Base-by-base conservation (phyloP, 2,888 invertebrate genomes). In the Drosophila meridiana region DNA sequence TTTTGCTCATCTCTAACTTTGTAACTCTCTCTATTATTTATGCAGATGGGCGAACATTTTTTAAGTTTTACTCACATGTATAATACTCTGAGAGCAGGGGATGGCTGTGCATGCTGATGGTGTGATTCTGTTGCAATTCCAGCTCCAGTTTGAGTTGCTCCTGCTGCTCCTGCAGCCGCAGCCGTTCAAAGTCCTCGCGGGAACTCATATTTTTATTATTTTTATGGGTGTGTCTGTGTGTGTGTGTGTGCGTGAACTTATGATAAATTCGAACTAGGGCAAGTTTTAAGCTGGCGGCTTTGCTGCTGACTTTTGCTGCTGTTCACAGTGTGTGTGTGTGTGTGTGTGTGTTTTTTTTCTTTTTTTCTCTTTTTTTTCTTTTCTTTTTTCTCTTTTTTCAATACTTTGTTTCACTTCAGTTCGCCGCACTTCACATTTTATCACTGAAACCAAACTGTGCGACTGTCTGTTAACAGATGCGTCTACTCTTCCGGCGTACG, bases 81-180 rank as follows among this genome's bases (percentile, higher is more conserved):
- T 92, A 92, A 70, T 92, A 92, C 30, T 93, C 92, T 0, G 72
- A 28, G 40, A 92, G 78, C 4, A 76, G 80, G n/a, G 92, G 92
- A 74, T 90, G 83, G 30, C 61, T 67, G 58, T 83, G 79, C 28
- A 81, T 82, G 59, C 68, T 85, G 9, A 69, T 47, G 47, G 76
- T 72, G 42, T 48, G 59, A 57, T 90, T 88, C 9, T 66, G 53
- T 42, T 73, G 67, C 56, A 60, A 9, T 45, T 73, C 65, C 36
- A 75, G 59, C 32, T 78, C 63, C 20, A 71, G 32, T 5, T 68
- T 58, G 2, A 78, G 26, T 45, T 72, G 71, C 34, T 78, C 32
- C 59, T 69, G 59, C 73, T 57, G 69, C 68, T 81, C 64, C 67
- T 48, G 43, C 43, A 52, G 30, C 36, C 65, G 58, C 47, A 70